Conservation (phyloP, 2,113 vertebrate species). For the Poecilia latipinna region DNA sequence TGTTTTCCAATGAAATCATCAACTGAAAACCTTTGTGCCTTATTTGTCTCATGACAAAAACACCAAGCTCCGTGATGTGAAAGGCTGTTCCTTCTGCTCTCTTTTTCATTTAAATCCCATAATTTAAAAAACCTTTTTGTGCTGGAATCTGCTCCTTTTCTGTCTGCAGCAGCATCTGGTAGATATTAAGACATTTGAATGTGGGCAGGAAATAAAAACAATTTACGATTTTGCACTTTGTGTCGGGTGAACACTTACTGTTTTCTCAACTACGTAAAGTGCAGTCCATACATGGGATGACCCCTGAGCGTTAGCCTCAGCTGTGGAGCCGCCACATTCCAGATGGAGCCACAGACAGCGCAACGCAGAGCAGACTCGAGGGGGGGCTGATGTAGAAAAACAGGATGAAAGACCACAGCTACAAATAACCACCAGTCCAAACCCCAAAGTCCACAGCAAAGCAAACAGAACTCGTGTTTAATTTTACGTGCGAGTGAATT, state of each 20-base stretch:
- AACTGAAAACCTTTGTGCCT: not conserved
- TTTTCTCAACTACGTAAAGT: conserved; percentile 42
- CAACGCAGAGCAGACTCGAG: conserved; percentile 9
- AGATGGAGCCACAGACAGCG: conserved; percentile 49
- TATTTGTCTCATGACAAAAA: not conserved
- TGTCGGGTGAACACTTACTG: conserved; percentile 61
- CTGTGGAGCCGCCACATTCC: conserved; percentile 47
- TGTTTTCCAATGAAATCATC: not conserved
- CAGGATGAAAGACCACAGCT: conserved; percentile 37
- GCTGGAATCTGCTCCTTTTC: conserved; percentile 16
- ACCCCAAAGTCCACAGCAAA: conserved; percentile 37
- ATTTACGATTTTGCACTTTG: conserved; percentile 57
- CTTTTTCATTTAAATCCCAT: conserved; percentile 17
- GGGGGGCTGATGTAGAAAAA: not conserved
- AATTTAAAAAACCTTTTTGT: not conserved
- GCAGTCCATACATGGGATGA: conserved; percentile 42
- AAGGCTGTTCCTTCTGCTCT: conserved; percentile 30
- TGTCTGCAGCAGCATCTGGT: conserved; percentile 67
- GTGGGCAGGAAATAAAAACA: conserved; percentile 63
- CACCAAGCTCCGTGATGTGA: not conserved
- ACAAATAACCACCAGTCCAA: conserved; percentile 44
- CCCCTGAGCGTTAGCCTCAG: conserved; percentile 37
- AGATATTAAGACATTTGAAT: conserved; percentile 63
- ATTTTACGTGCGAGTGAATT: conserved; percentile 46
- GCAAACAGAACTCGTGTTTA: conserved; percentile 59